Evolutionary conservation across 2,113 vertebrate species (phyloP), one percentile per base, ranked within the genome.

Genomic region (Cinclus cinclus): DNA sequence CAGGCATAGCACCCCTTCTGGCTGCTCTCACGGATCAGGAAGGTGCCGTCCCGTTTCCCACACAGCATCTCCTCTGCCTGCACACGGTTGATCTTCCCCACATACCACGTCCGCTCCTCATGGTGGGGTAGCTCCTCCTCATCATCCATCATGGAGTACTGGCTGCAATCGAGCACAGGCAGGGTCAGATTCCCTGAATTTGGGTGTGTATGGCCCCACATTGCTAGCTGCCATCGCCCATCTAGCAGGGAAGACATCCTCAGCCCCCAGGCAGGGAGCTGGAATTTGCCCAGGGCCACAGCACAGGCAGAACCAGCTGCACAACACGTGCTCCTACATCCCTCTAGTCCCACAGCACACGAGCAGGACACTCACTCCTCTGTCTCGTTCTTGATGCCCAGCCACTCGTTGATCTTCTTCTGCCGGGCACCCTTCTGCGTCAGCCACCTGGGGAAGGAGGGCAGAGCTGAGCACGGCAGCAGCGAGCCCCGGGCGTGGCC

Each of bases 391-490:
- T 97, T 98, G 94, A 98, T 98, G 18, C 98, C 98, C 90, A 98
- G 27, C 98, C 98, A 98, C 86, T 98, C 98, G 7, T 98, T 98
- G 96, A 98, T 98, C 59, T 98, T 98, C 97, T 98, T 98, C 97
- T 98, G 98, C 31, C 98, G 97, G 71, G 98, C 96, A 1, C 98
- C 98, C 41, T 98, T 98, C 96, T 98, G 98, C 2, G 98, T 98
- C 79, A 98, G 97, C 98, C 98, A 98, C 87, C 98, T 98, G 95
- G 28, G 83, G 75, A 39, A 23, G 42, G 11, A 71, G 49, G 15
- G 76, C 75, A 86, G 84, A 10, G 22, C 55, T 91, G 80, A 47
- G 44, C 10, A 1, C 2, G 15, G 44, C 47, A 39, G 55, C 24
- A 6, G 77, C 21, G 82, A 75, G 82, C 15, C 19, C 1, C 46